Percentiles rank a stretch among this genome's conserved stretches.
These are phyloP conservation scores for Geotrupes spiniger DNA, from an alignment of 2,888 invertebrate genomes.

Conservation along the genomic window DNA sequence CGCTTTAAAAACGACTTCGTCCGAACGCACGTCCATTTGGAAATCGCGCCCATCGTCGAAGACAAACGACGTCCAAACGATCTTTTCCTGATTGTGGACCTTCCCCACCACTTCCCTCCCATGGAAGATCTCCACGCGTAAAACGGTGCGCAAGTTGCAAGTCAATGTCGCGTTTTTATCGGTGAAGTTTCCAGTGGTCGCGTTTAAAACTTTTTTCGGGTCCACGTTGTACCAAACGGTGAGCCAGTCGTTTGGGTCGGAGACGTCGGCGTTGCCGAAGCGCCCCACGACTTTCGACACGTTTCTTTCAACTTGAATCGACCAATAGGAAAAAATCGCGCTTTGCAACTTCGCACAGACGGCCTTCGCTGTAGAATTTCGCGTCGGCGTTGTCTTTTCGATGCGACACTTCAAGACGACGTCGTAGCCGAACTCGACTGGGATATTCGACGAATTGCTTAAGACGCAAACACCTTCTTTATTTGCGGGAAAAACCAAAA, in stretches of 20 bases:
- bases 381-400: conserved; percentile 23
- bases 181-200: conserved; percentile 39
- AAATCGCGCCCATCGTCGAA: conserved; percentile 25
- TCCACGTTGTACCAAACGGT: conserved; percentile 46
- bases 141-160: conserved; percentile 44
- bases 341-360: conserved; percentile 42
- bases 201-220: conserved; percentile 37
- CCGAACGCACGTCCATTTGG: conserved; percentile 17
- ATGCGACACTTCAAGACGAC: conserved; percentile 52
- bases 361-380: conserved; percentile 32
- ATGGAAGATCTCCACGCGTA: conserved; percentile 51
- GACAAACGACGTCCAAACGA: conserved; percentile 38
- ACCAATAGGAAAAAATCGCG: conserved; percentile 38
- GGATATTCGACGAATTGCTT: conserved; percentile 43
- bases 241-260: conserved; percentile 51
- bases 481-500: conserved; percentile 48
- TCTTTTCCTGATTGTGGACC: conserved; percentile 43
- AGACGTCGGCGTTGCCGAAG: conserved; percentile 52
- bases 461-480: conserved; percentile 50
- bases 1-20: conserved; percentile 26
- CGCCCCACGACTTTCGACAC: conserved; percentile 47
- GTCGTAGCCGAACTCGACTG: conserved; percentile 54
- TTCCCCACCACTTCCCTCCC: conserved; percentile 45
- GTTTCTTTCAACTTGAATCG: conserved; percentile 34
- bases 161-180: conserved; percentile 39